phyloP scores from a whole-genome alignment of 2,888 invertebrate genomes.

The Lithophane ornitopus region DNA sequence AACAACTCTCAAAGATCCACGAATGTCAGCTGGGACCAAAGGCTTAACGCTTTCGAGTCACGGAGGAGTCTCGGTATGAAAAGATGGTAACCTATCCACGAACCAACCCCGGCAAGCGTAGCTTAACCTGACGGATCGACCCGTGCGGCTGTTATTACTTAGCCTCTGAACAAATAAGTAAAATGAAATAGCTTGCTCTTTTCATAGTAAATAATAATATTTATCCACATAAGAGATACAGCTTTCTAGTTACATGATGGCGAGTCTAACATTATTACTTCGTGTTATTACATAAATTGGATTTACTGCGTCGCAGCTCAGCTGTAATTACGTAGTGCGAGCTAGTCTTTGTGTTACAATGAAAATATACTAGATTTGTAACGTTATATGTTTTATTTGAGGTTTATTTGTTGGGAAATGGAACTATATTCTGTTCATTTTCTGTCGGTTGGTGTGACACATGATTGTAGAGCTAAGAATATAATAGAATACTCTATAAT shows the following conservation, averaged over 20 bases:
- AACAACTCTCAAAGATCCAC: too few relatives aligned
- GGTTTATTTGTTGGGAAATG: background rate
- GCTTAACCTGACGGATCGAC: too few relatives aligned
- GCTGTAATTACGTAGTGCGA: slow-evolving; percentile 34
- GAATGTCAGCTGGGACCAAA: too few relatives aligned
- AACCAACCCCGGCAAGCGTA: too few relatives aligned
- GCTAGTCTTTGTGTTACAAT: slow-evolving; percentile 45
- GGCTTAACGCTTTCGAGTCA: too few relatives aligned
- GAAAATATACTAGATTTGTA: slow-evolving; percentile 32
- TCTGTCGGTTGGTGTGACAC: too few relatives aligned
- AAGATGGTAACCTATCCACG: too few relatives aligned
- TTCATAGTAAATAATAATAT: slow-evolving; percentile 1
- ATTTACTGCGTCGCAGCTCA: slow-evolving; percentile 52
- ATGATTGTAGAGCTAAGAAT: background rate
- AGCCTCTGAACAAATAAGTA: slow-evolving; percentile 5
- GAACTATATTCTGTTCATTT: background rate
- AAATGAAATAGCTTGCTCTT: slow-evolving; percentile 14
- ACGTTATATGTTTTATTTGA: slow-evolving; percentile 1
- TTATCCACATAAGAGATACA: slow-evolving; percentile 17
- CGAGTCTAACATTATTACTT: slow-evolving; percentile 43
- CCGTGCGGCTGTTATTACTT: too few relatives aligned
- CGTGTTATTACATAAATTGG: slow-evolving; percentile 56
- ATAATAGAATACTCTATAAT: too few relatives aligned
- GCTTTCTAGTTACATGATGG: slow-evolving; percentile 37
- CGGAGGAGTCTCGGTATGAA: too few relatives aligned